Evolutionary conservation across 2,797 vertebrate genomes (phyloP), one percentile per base, ranked within the genome.

Genomic region (Sarcophilus harrisii): DNA sequence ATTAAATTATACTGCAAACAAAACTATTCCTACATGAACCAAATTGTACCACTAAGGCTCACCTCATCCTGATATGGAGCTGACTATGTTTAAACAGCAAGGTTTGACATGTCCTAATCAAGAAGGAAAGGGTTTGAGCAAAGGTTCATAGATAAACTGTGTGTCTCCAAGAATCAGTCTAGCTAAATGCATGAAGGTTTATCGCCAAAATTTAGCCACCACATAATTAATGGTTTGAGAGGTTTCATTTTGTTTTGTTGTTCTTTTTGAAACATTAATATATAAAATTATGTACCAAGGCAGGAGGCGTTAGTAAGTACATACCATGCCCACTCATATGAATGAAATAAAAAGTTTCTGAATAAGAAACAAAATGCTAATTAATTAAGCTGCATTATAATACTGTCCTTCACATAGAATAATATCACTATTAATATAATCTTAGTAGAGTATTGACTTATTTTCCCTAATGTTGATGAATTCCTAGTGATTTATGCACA

Each of bases 11-110:
- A 10, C 81, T 91, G 58, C 28, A 91, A 92, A 60, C 28, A 57
- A 90, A 91, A 73, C 60, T 91, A 45, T 93, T 95, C 18, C 66
- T 5, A 95, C 38, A 91, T 73, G n/a, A 90, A 95, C 58, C 24
- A 93, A 57, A 38, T n/a, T 24, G 11, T 81, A 45, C n/a, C 21
- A 81, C n/a, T 45, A 45, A 45, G 38, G 38, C n/a, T 73, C n/a
- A 73, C 16, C 5, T 73, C 62, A 73, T 73, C 16, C 0, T n/a
- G 18, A 2, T 81, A 45, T 45, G 73, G 9, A 45, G n/a, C 2
- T 45, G 49, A 45, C 24, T 5, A 38, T 38, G n/a, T 2, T 38
- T 73, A 73, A 73, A 81, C 18, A 24, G 38, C 38, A 81, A 81
- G 21, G 4, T 73, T 45, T 81, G 38, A 21, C 8, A 45, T 45